Base-by-base conservation (phyloP, 2,888 invertebrate genomes). In the Syrista parreyssii region DNA sequence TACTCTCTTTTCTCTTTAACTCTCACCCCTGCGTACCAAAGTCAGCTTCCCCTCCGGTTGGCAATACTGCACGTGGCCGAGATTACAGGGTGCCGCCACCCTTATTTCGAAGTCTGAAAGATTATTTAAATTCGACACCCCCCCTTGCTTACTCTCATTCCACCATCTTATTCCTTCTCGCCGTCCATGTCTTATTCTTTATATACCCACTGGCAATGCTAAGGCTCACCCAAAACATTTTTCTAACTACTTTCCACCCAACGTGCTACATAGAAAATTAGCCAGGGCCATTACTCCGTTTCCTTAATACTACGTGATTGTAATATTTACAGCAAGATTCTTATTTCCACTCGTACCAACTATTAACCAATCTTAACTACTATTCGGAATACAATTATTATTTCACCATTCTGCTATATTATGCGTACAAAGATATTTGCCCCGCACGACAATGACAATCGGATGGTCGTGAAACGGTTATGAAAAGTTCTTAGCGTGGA, bases 41-140 rank as follows among this genome's bases (percentile, higher is more conserved):
- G 55, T 55, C 30, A 68, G 36, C 30, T 68, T 68, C 85, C 85
- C 84, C 79, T 79, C 73, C 79, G 80, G 76, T 78, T 81, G 79
- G 77, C 82, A 80, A 76, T 80, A 75, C 79, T 78, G 88, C 89
- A 89, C 90, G 90, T 89, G 90, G 83, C 87, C 85, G 80, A 90
- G 89, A 90, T 90, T 90, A 90, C 86, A 90, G 89, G 89, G 88
- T 86, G 80, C 82, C 82, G 78, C 68, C 82, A 85, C 86, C 86
- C 87, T 85, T 82, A 81, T 83, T 82, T 84, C 83, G 81, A 84
- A 86, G 86, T 86, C 85, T 76, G 81, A 82, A 87, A 87, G 87
- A 88, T 89, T 88, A 90, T 90, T 90, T 86, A 89, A 90, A 90
- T 90, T 89, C 82, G 80, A 78, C 84, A 82, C 84, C 86, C 84